These are phyloP conservation scores for Drosophila melanica DNA, from an alignment of 1,140 invertebrate species.

Conservation along the genomic window DNA sequence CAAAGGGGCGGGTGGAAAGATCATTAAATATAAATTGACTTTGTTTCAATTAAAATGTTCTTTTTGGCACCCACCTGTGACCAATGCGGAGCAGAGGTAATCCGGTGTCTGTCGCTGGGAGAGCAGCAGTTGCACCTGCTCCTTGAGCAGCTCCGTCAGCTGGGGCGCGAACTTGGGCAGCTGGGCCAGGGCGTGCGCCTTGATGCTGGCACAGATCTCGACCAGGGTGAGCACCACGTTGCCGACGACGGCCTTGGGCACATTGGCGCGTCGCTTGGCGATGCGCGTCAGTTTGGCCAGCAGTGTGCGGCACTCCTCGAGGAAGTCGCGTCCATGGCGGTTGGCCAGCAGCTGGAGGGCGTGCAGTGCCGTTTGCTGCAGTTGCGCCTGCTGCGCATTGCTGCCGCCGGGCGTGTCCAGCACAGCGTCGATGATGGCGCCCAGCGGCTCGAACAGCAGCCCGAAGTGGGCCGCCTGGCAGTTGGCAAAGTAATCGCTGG, in stretches of 20 bases:
- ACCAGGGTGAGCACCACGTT: constrained; percentile 92
- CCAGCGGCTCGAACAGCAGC: constrained; percentile 86
- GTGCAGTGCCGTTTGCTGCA: constrained; percentile 92
- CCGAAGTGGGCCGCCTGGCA: constrained; percentile 85
- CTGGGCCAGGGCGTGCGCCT: constrained; percentile 89
- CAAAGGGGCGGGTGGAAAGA: background rate
- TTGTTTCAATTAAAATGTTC: too few relatives aligned
- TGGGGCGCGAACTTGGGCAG: constrained; percentile 92
- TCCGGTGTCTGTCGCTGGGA: constrained; percentile 84
- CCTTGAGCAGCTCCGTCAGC: constrained; percentile 87
- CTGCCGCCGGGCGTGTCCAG: constrained; percentile 83
- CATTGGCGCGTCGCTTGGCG: constrained; percentile 86
- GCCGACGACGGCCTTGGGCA: constrained; percentile 89
- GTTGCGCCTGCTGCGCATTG: constrained; percentile 86
- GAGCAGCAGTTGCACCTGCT: constrained; percentile 84
- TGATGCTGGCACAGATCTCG: constrained; percentile 90
- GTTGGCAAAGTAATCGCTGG: constrained; percentile 86
- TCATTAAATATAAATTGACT: too few relatives aligned
- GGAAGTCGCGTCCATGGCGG: constrained; percentile 87
- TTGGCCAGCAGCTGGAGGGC: constrained; percentile 92
- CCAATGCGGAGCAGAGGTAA: constrained; percentile 86
- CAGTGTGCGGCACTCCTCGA: constrained; percentile 87
- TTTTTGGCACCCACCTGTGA: constrained; percentile 85
- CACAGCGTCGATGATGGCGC: constrained; percentile 87
- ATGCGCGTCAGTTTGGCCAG: constrained; percentile 87